Evolutionary conservation across 2,888 invertebrate species (phyloP).

Genomic region (Zhengitettix transpicula): DNA sequence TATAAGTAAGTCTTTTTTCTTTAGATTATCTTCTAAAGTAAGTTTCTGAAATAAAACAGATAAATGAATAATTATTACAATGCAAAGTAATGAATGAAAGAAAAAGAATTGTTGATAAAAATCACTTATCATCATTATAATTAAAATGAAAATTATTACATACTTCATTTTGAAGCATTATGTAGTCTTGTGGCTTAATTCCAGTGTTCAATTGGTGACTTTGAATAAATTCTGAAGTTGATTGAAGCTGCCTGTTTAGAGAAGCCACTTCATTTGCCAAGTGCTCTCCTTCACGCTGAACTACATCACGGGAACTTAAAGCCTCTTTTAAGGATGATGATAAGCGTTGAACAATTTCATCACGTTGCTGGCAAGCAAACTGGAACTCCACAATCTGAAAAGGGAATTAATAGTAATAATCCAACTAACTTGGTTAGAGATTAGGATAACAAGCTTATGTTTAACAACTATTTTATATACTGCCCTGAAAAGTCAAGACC

Average conservation of each 20-base stretch:
- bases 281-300: slow-evolving; percentile 42
- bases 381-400: slow-evolving; percentile 56
- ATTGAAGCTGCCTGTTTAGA: slow-evolving; percentile 30
- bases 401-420: neutral
- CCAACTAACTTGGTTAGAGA: neutral
- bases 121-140: neutral
- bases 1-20: neutral
- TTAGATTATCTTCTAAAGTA: neutral
- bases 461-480: too few species aligned
- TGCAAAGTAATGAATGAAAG: too few species aligned
- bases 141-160: neutral
- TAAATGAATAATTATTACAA: too few species aligned
- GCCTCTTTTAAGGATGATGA: slow-evolving; percentile 53
- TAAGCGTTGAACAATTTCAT: slow-evolving; percentile 52
- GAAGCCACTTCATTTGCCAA: slow-evolving; percentile 41
- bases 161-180: slow-evolving; percentile 6
- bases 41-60: neutral
- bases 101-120: too few species aligned
- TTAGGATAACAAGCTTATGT: slow-evolving; percentile 12
- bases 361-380: slow-evolving; percentile 47
- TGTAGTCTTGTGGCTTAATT: slow-evolving; percentile 6
- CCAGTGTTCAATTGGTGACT: slow-evolving; percentile 10
- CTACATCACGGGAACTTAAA: slow-evolving; percentile 38
- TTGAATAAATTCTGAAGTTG: slow-evolving; percentile 27
- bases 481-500: too few species aligned